Base-by-base conservation (phyloP, 1,140 invertebrate species). In the Bombus confusus region DNA sequence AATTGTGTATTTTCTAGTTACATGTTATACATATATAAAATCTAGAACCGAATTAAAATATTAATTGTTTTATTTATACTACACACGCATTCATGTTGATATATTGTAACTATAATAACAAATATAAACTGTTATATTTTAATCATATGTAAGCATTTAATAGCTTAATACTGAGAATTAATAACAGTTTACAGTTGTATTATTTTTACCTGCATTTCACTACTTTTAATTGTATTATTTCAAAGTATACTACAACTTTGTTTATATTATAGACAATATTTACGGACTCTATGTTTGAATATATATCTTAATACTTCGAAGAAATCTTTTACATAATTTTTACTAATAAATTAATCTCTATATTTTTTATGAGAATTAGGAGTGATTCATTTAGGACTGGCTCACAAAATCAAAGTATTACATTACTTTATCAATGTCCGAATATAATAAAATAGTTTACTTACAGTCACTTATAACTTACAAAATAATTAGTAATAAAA, bases 251-350 rank as follows among this genome's bases (percentile, higher is more conserved):
- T 62, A 81, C 18, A 68, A 57, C 22, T 74, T 59, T 41, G 69
- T 59, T 76, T 86, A 85, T 87, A 75, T 80, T 86, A 79, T 80
- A 66, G 43, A 75, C 62, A 84, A 81, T 80, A 43, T 72, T 80
- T 39, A 13, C 43, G 1, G 64, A 74, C 43, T 43, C 43, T 80
- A 80, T n/a, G 34, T 25, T 57, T 37, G 13, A 77, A 81, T 71
- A 68, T 41, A 25, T 80, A 71, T 41, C 52, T 59, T 76, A 31
- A 68, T 75, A 80, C 77, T 81, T 57, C 0, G 69, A 72, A 80
- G 15, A 37, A 64, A 85, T 37, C 47, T 52, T 81, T 80, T 41
- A 80, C 59, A 74, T 77, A 43, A 81, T 79, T 85, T 75, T 62
- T 31, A n/a, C n/a, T 84, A 57, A 71, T 43, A 59, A 43, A 59